Evolutionary conservation across 1,140 invertebrate genomes (phyloP).

Genomic region (Bathynomus jamesi): DNA sequence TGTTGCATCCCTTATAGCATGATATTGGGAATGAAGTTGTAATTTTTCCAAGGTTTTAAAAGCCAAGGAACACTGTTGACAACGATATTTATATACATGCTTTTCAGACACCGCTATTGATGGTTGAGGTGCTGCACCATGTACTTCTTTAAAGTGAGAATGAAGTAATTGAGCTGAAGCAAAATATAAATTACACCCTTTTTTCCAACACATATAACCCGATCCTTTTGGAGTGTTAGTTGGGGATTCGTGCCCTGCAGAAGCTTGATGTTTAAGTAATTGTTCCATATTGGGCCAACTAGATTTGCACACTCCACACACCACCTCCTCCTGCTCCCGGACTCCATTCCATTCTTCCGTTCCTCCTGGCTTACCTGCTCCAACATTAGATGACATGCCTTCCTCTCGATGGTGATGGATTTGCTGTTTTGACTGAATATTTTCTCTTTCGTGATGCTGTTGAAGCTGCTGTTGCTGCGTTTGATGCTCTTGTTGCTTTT

Average conservation of each 20-base stretch:
- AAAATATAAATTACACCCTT: constrained; percentile 78
- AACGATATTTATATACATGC: constrained; percentile 92
- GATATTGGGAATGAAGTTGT: constrained; percentile 88
- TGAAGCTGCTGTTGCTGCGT: neutral
- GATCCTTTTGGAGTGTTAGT: constrained; percentile 71
- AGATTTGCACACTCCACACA: constrained; percentile 39
- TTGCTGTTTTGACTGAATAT: neutral
- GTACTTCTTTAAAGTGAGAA: constrained; percentile 73
- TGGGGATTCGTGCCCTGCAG: constrained; percentile 71
- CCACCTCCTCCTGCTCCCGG: constrained; percentile 29
- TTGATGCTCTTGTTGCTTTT: constrained; percentile 45
- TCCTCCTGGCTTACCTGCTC: constrained; percentile 29
- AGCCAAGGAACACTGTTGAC: constrained; percentile 87
- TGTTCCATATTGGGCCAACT: constrained; percentile 67
- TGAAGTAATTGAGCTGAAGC: constrained; percentile 65
- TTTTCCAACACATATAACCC: constrained; percentile 82
- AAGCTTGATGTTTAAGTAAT: constrained; percentile 73
- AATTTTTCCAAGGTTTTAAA: constrained; percentile 93
- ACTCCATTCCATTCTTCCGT: constrained; percentile 26
- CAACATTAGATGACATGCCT: constrained; percentile 22
- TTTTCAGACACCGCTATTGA: constrained; percentile 72
- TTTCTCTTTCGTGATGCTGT: neutral
- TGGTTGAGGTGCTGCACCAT: constrained; percentile 50
- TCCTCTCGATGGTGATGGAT: constrained; percentile 20
- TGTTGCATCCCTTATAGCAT: constrained; percentile 85